Base-by-base conservation (phyloP, 2,888 invertebrate species). In the Eupsilia transversa region DNA sequence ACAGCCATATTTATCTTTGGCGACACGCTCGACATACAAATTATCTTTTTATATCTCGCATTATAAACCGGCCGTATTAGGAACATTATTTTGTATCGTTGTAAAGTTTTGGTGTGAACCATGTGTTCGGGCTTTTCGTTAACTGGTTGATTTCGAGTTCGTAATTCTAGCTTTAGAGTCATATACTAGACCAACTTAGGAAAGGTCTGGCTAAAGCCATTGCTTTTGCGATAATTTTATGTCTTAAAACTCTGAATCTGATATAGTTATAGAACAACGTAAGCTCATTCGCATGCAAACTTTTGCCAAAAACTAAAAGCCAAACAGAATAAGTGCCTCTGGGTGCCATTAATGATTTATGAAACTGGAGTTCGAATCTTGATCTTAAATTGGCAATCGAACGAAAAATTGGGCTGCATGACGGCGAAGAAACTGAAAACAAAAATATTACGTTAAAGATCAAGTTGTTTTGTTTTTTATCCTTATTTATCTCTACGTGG, bases 1-100 rank as follows among this genome's bases (percentile, higher is more conserved):
- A 88, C 89, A 75, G 75, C 83, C 80, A 79, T 85, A 79, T 87
- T 67, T 89, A 86, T 88, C 81, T 83, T 78, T 30, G 72, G 69
- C 64, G 80, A 87, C 88, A 84, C 79, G 74, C 73, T 74, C 72
- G 72, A 74, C 79, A 73, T 84, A 82, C 82, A 59, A 80, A 87
- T 88, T 81, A 87, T 81, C 74, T 72, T 83, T 80, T 88, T 83
- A 86, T 81, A 80, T 74, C 66, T 72, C 38, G 20, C 35, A 60
- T 74, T 74, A 74, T 74, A 82, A 74, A 52, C 59, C 72, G 77
- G 54, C 69, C 20, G 65, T 38, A 59, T 83, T 74, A 60, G 69
- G 57, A 82, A 67, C 27, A 38, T 20, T 59, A 27, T 65, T 59
- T 63, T 38, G 57, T 60, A 60, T 63, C 33, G 27, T 41, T 68